Percentiles rank a stretch among this genome's conserved stretches.
These are phyloP conservation scores for Nephrotoma guestfalica DNA, from an alignment of 2,888 invertebrate species.

Conservation along the genomic window DNA sequence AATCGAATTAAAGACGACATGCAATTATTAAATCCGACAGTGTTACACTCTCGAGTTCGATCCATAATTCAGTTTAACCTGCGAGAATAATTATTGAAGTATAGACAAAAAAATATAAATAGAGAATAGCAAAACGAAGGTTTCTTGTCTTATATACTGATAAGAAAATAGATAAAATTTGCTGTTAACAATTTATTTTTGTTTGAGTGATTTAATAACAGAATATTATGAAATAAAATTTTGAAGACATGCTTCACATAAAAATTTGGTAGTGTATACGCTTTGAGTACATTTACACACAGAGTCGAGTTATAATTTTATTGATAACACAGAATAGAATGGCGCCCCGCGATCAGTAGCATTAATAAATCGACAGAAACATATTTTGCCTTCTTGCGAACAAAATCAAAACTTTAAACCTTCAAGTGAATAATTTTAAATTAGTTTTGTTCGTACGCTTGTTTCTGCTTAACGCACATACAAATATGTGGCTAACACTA, in stretches of 20 bases:
- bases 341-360: neutral
- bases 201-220: neutral
- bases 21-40: conserved; percentile 1
- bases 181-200: neutral
- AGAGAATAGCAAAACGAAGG: neutral
- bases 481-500: neutral
- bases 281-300: neutral
- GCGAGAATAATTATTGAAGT: neutral
- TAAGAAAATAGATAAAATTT: neutral
- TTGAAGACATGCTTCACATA: neutral
- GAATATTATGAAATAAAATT: neutral
- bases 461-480: neutral
- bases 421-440: neutral
- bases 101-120: neutral
- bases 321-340: neutral
- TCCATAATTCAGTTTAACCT: neutral
- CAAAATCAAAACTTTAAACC: neutral
- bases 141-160: neutral
- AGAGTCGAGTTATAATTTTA: neutral
- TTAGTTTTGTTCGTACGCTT: neutral
- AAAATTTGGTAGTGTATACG: neutral
- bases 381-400: neutral
- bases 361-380: neutral
- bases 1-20: conserved; percentile 16
- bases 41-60: neutral